Evolutionary conservation across 2,113 vertebrate genomes (phyloP), one percentile per base, ranked within the genome.

Genomic region (Elanus axillaris): DNA sequence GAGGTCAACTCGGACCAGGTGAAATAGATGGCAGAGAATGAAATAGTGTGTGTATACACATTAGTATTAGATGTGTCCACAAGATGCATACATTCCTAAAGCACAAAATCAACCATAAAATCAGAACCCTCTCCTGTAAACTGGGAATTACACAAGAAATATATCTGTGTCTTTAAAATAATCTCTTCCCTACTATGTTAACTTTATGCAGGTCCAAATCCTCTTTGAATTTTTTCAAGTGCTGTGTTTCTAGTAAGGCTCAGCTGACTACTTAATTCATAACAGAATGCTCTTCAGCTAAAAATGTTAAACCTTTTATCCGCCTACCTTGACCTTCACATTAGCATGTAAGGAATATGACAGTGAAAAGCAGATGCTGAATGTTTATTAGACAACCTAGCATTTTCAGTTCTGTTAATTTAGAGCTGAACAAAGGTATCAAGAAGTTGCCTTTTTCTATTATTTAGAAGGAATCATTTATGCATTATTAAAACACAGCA

Each of bases 361-460:
- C 60, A 63, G 21, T 48, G 38, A 91, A 59, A 88, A 78, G 11
- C 26, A 64, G 60, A 64, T 77, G 42, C 31, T 88, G 55, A 86
- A 52, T 86, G 95, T 85, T 97, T 81, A 88, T 91, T 91, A 91
- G 75, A 73, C 32, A 40, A 72, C 36, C 21, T 58, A 59, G 8
- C 29, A 42, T 91, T 87, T 87, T 83, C 50, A 20, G 10, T 83
- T 91, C 16, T 88, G 32, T 79, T 94, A 91, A 94, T 86, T 85
- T 48, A 75, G 25, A 86, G n/a, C 13, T 60, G 21, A 79, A 77
- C 0, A 1, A 93, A 80, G 32, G 9, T 90, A 66, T 73, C 42
- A 73, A 83, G n/a, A 82, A 60, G 29, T 87, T 82, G 5, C 2
- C 13, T 69, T 71, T 77, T 73, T 77, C 19, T 72, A 52, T 55